These are phyloP conservation scores for Drosophila gunungcola DNA, from an alignment of 1,140 invertebrate genomes.

Conservation along the genomic window DNA sequence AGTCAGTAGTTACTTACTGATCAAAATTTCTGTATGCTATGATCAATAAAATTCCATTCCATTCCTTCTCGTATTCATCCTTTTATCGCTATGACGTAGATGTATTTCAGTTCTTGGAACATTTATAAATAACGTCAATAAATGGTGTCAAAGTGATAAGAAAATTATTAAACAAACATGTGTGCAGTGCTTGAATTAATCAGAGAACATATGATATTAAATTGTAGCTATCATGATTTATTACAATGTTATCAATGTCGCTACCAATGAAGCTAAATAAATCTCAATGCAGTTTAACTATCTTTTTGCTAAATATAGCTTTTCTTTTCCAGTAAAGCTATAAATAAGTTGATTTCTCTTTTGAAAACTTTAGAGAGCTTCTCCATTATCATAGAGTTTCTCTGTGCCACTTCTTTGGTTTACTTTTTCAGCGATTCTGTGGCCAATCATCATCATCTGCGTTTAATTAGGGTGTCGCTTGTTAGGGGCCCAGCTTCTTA, in stretches of 20 bases:
- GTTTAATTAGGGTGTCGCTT: slow-evolving; percentile 60
- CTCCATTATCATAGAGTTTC: neutral
- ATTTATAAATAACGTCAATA: slow-evolving; percentile 15
- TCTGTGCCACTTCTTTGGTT: neutral
- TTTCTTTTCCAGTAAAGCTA: neutral
- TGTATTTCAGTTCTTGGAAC: neutral
- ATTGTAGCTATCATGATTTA: slow-evolving; percentile 23
- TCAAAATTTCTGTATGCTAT: too few species aligned
- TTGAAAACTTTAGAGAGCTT: neutral
- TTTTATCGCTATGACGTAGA: neutral
- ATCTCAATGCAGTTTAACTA: neutral
- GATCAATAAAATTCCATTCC: too few species aligned
- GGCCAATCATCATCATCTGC: slow-evolving; percentile 23
- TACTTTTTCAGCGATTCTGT: neutral
- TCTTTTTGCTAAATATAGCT: slow-evolving; percentile 14
- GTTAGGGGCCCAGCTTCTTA: slow-evolving; percentile 27
- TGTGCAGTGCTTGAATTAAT: slow-evolving; percentile 26
- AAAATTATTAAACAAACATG: slow-evolving; percentile 19
- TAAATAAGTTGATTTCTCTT: slow-evolving; percentile 10
- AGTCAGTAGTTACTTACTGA: too few species aligned
- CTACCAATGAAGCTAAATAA: neutral
- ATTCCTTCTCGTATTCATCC: neutral
- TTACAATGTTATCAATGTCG: neutral
- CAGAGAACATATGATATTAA: slow-evolving; percentile 22
- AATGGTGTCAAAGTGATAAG: slow-evolving; percentile 16